Percentiles rank a stretch among this genome's conserved stretches.
Conservation (phyloP, 64 coral and sea anemone species). For the Montipora sp. region DNA sequence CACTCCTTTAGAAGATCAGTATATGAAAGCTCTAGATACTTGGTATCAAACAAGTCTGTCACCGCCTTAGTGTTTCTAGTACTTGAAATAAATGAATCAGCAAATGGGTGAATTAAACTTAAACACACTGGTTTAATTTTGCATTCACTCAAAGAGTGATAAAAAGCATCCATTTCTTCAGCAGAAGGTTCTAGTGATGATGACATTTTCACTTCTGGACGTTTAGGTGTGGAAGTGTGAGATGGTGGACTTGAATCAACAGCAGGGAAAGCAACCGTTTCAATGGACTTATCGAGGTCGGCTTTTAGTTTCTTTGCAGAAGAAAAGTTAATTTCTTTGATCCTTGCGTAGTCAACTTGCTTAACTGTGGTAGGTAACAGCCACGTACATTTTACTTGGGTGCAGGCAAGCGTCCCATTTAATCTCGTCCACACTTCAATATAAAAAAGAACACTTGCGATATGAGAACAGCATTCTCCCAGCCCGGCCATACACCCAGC, state of each 20-base stretch:
- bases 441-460: background rate
- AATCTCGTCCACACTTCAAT: background rate
- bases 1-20: slow-evolving; percentile 25
- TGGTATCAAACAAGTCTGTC: slow-evolving; percentile 23
- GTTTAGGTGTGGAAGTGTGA: too few relatives aligned
- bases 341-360: background rate
- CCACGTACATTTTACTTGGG: background rate
- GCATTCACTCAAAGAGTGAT: background rate
- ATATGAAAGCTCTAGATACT: slow-evolving; percentile 13
- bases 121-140: background rate
- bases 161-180: background rate
- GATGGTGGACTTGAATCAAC: too few relatives aligned
- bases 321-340: background rate
- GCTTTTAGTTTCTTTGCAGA: background rate
- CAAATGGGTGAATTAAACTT: background rate
- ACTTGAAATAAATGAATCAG: slow-evolving; percentile 18
- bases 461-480: background rate
- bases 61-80: background rate
- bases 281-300: background rate
- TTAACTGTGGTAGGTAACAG: background rate
- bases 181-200: background rate
- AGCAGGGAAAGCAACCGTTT: background rate
- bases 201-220: background rate
- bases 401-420: background rate
- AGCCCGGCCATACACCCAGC: background rate